Conservation (phyloP, 2,797 vertebrate species). For the Melanotaenia nigrans region DNA sequence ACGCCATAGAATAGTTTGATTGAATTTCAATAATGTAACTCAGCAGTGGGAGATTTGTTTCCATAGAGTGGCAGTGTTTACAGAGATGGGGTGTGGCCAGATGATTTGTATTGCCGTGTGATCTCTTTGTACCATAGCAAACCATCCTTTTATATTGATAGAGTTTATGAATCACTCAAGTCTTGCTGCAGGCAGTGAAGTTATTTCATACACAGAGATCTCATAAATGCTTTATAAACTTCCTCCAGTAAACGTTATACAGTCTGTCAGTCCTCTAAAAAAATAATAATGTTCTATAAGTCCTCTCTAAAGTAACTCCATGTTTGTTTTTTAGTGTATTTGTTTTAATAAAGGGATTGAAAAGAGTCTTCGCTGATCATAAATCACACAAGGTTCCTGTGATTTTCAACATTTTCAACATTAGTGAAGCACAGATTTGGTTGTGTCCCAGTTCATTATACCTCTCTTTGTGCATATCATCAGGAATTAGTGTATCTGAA, state of each 20-base stretch:
- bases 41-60: constrained; percentile 29
- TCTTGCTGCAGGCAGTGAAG: constrained; percentile 14
- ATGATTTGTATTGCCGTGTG: background rate
- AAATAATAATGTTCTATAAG: constrained; percentile 10
- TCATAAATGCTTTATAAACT: constrained; percentile 31
- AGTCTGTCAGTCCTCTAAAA: constrained; percentile 8
- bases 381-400: background rate
- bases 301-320: background rate
- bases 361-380: background rate
- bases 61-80: constrained; percentile 32
- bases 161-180: constrained; percentile 23
- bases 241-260: constrained; percentile 11
- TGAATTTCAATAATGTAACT: constrained; percentile 60
- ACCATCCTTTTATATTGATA: constrained; percentile 29
- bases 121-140: constrained; percentile 8
- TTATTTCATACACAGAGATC: constrained; percentile 17
- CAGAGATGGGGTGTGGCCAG: background rate
- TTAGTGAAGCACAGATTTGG: constrained; percentile 26
- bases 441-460: constrained; percentile 33
- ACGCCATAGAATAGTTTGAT: constrained; percentile 58
- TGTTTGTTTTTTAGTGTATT: background rate
- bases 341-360: constrained; percentile 8
- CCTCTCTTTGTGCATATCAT: constrained; percentile 42
- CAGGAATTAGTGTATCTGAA: constrained; percentile 40
- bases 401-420: too few species aligned